Base-by-base conservation (phyloP, 1,140 invertebrate genomes). In the Conus ventricosus region DNA sequence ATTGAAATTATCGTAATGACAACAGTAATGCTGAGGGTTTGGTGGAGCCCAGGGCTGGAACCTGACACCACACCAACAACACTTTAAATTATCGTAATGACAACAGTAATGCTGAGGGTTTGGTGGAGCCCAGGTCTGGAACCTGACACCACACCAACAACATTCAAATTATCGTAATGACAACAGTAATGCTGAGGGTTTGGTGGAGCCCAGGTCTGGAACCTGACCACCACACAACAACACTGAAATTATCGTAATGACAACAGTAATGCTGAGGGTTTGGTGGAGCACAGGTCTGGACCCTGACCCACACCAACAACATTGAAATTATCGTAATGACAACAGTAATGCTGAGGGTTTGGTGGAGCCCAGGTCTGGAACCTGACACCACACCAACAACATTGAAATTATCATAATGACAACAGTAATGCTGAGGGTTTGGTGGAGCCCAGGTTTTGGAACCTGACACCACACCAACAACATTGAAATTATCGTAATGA, bases 111-210 rank as follows among this genome's bases (percentile, higher is more conserved):
- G 23, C 39, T 39, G 39, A 39, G 3, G 39, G 39, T 39, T 39
- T 39, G n/a, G n/a, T n/a, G n/a, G n/a, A n/a, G n/a, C n/a, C n/a
- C 99, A 99, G 89, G 97, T 96, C 91, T 97, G 97, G 96, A n/a
- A n/a, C n/a, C n/a, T n/a, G n/a, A n/a, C n/a, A n/a, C n/a, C n/a
- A n/a, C n/a, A n/a, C n/a, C n/a, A n/a, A n/a, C n/a, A n/a, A n/a
- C n/a, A n/a, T n/a, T n/a, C n/a, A n/a, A 7, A 13, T 7, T 13
- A 57, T 7, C 55, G 55, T 6, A 57, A 57, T 13, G 55, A 57
- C 6, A 57, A 13, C 6, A 57, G 55, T 7, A 13, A 57, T 57
- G 55, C 6, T 57, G 55, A 57, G 6, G n/a, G n/a, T n/a, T n/a
- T n/a, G n/a, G n/a, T n/a, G n/a, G n/a, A n/a, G n/a, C n/a, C n/a